Percentiles rank a stretch among this genome's conserved stretches.
Conservation (phyloP, 2,888 invertebrate genomes). For the Caenorhabditis wallacei region DNA sequence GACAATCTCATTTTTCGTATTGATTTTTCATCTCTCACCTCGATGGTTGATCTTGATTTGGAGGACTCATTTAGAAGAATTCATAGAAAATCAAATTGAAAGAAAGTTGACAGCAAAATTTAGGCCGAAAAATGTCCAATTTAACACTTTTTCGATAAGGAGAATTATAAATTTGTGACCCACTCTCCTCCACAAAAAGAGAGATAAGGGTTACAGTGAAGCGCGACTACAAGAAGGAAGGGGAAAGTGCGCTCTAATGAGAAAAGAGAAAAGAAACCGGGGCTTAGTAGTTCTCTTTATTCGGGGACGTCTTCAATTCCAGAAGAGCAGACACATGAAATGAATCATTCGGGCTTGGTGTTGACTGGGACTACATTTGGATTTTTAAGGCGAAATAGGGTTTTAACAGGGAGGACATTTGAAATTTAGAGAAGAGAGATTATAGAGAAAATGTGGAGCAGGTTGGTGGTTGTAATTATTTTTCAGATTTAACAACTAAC, state of each 20-base stretch:
- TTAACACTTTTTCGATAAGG: constrained; percentile 11
- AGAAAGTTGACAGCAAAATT: constrained; percentile 8
- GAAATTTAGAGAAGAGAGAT: too few species aligned
- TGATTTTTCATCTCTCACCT: constrained; percentile 16
- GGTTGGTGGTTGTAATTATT: constrained; percentile 7
- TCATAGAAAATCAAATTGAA: constrained; percentile 3
- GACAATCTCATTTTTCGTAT: neutral
- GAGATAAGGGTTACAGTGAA: constrained; percentile 21
- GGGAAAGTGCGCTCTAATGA: constrained; percentile 19
- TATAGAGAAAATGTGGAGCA: neutral
- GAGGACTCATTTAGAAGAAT: constrained; percentile 20
- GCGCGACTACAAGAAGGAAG: neutral
- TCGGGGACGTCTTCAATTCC: neutral
- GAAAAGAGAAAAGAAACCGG: neutral
- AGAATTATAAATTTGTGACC: constrained; percentile 23
- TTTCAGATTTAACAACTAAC: constrained; percentile 54
- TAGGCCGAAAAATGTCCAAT: constrained; percentile 14
- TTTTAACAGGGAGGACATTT: neutral
- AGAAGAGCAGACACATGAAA: neutral
- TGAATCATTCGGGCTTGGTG: neutral
- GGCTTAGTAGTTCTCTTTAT: constrained; percentile 7
- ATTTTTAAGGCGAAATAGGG: neutral
- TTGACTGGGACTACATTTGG: neutral
- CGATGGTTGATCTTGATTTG: constrained; percentile 18
- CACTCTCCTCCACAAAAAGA: neutral